phyloP scores from a whole-genome alignment of 2,797 vertebrate species.

The Sebastes oblongus region DNA sequence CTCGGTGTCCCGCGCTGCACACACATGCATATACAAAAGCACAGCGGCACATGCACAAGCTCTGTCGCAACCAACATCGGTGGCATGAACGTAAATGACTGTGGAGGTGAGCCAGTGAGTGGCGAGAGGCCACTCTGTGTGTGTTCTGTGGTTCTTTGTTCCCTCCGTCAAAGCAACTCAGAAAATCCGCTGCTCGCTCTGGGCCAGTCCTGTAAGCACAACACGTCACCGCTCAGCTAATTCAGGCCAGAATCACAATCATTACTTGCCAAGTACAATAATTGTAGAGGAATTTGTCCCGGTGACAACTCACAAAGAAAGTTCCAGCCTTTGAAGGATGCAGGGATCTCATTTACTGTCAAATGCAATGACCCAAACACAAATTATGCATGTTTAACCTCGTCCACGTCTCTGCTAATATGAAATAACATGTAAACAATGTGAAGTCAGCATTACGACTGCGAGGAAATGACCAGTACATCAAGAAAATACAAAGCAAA shows the following conservation, averaged over 20 bases:
- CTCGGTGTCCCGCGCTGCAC: conserved; percentile 3
- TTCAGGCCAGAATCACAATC: conserved; percentile 61
- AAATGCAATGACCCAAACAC: conserved; percentile 8
- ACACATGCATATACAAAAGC: conserved; percentile 27
- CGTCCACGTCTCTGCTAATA: conserved; percentile 2
- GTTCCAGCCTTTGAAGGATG: conserved; percentile 19
- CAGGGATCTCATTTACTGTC: background rate
- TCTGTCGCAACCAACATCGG: conserved; percentile 63
- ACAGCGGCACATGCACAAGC: conserved; percentile 18
- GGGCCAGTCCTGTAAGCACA: conserved; percentile 62
- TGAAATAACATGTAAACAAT: conserved; percentile 31
- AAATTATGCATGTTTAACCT: conserved; percentile 9
- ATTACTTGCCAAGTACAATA: conserved; percentile 56
- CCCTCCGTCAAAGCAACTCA: conserved; percentile 62
- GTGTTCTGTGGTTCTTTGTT: conserved; percentile 71
- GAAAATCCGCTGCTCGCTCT: conserved; percentile 51
- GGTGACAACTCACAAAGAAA: conserved; percentile 46
- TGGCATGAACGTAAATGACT: conserved; percentile 60
- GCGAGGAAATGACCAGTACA: conserved; percentile 47
- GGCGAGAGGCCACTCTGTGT: conserved; percentile 58
- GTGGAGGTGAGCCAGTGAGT: conserved; percentile 67
- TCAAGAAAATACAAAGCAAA: conserved; percentile 29
- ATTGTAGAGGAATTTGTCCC: conserved; percentile 47
- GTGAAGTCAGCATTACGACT: conserved; percentile 20
- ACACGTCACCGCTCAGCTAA: conserved; percentile 59